A percentile compares a stretch with the other conserved stretches of the same genome.
Conservation (phyloP, 2,113 vertebrate genomes). For the rat (Rattus norvegicus) region DNA sequence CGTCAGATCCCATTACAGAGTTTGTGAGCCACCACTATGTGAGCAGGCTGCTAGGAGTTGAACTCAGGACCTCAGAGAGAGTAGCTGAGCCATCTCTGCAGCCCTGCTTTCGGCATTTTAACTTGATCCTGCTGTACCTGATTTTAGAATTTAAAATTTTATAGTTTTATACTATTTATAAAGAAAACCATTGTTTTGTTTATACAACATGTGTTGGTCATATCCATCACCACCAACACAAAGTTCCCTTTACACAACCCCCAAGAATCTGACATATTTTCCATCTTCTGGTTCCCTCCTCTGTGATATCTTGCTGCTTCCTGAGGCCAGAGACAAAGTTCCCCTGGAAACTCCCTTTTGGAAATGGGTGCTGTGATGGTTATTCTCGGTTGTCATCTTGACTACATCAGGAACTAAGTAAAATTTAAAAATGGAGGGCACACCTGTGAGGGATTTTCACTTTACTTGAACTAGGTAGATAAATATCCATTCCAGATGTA, state of each 20-base stretch:
- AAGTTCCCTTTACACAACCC: neutral
- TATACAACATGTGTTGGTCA: neutral
- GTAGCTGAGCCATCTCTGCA: no score
- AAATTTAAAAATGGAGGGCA: neutral
- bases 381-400: neutral
- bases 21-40: no score
- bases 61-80: no score
- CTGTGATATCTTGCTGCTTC: neutral
- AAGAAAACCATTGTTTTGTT: neutral
- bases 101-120: neutral
- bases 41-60: no score
- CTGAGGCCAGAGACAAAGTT: neutral
- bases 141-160: constrained; percentile 51
- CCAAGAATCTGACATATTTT: neutral
- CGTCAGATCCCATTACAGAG: no score
- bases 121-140: constrained; percentile 25
- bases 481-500: neutral
- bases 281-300: neutral
- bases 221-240: neutral
- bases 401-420: neutral
- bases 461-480: neutral
- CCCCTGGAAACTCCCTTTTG: neutral
- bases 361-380: neutral
- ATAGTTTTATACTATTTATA: constrained; percentile 37
- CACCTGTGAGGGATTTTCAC: neutral